A percentile compares a stretch with the other conserved stretches of the same genome.
Evolutionary conservation across 2,888 invertebrate species (phyloP).

Genomic region (Coleophora deauratella): DNA sequence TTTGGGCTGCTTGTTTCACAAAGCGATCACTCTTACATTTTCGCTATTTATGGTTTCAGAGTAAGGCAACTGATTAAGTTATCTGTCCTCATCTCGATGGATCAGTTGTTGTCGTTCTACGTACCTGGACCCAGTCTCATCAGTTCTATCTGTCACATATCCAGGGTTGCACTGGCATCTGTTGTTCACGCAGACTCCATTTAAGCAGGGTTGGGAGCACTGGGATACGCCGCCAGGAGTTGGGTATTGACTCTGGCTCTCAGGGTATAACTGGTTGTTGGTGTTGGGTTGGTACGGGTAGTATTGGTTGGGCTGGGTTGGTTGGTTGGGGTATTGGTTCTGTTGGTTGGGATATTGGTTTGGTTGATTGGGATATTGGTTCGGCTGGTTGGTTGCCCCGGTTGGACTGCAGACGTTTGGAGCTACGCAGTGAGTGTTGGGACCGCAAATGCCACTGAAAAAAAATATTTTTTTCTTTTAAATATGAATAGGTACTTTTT

Average conservation of each 20-base stretch:
- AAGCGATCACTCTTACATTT: too few species aligned
- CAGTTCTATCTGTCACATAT: constrained; percentile 52
- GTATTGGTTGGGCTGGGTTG: constrained; percentile 7
- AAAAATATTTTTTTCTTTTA: constrained; percentile 1
- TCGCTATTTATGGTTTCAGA: too few species aligned
- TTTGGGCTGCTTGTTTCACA: too few species aligned
- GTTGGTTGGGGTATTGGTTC: constrained; percentile 12
- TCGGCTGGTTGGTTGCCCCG: not conserved
- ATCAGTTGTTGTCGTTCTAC: not conserved
- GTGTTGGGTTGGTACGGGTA: constrained; percentile 9
- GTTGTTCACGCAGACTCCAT: constrained; percentile 76
- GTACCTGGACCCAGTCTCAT: constrained; percentile 41
- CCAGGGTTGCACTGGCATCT: constrained; percentile 75
- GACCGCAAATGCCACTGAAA: constrained; percentile 61
- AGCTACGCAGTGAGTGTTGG: constrained; percentile 40
- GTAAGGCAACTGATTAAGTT: too few species aligned
- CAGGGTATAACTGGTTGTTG: constrained; percentile 10
- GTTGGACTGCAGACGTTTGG: constrained; percentile 51
- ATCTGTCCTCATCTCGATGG: too few species aligned
- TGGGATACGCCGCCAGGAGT: constrained; percentile 14
- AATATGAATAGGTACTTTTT: not conserved
- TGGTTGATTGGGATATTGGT: constrained; percentile 1
- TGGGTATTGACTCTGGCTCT: constrained; percentile 14
- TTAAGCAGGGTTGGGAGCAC: constrained; percentile 79
- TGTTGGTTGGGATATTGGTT: constrained; percentile 10